Evolutionary conservation across 1,140 invertebrate genomes (phyloP).

Genomic region (Carposina sasakii): DNA sequence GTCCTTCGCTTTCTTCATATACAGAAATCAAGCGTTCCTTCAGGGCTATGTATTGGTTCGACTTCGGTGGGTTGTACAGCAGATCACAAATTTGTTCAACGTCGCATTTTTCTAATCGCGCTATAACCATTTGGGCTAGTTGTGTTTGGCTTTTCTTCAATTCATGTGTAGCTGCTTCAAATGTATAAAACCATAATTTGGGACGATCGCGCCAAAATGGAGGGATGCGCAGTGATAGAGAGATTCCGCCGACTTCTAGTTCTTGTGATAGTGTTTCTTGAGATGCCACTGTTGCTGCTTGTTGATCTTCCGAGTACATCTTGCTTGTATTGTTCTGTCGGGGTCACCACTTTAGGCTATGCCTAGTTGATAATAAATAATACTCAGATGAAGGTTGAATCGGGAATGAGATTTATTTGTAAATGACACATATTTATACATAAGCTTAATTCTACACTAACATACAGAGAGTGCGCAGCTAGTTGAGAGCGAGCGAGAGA

Average conservation of each 20-base stretch:
- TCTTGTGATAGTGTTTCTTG: background rate
- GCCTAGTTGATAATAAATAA: no score
- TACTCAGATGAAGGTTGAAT: no score
- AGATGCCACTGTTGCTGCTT: no score
- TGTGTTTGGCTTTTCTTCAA: conserved; percentile 10
- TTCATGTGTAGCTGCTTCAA: conserved; percentile 11
- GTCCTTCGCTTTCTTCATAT: conserved; percentile 6
- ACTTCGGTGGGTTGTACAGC: background rate
- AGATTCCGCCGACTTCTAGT: background rate
- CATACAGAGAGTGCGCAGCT: no score
- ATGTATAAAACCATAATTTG: conserved; percentile 11
- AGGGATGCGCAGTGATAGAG: background rate
- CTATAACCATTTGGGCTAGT: conserved; percentile 1
- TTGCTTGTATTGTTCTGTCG: no score
- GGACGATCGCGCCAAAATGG: conserved; percentile 14
- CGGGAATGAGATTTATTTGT: no score
- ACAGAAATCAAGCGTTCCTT: conserved; percentile 2
- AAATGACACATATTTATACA: no score
- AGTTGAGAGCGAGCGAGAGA: no score
- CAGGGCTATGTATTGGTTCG: background rate
- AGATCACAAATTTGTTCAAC: conserved; percentile 9
- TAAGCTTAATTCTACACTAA: no score
- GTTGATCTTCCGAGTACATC: no score
- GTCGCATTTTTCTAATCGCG: conserved; percentile 6
- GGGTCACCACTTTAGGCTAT: no score